Evolutionary conservation across 1,140 invertebrate genomes (phyloP), one percentile per base, ranked within the genome.

Genomic region (Sarcophaga bullata): DNA sequence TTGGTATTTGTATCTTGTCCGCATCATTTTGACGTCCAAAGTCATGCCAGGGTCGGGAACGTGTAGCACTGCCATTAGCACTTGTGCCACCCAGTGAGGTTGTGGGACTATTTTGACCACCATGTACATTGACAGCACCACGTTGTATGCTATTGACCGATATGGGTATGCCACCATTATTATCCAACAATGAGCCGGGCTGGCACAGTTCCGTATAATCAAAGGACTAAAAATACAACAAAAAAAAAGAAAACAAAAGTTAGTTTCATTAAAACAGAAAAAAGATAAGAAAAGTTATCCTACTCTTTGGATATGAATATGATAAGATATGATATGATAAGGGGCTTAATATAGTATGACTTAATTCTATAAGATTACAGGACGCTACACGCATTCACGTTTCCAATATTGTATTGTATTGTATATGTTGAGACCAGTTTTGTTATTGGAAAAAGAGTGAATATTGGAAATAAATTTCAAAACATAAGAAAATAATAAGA

Each of bases 1-100:
- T 99, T 90, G 97, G 96, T 93, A 98, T 98, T 92, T 98, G 96
- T 86, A 98, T 97, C 93, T 98, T 98, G 91, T 98, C 97, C 80
- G 96, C 95, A 90, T 98, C 96, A 87, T 96, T 97, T 88, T 97
- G 96, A 84, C 97, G 92, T 37, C 96, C 96, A 90, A 97, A 98
- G 91, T 98, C 96, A 90, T 97, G 96, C 96, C 96, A 97, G 81
- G 96, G 96, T 84, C 96, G 91, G 54, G 95, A 96, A 85, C 95
- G 94, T 19, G 94, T 92, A 54, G 92, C 93, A 82, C 93, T 37
- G 37, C 75, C 75, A 85, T 90, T 89, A 82, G 88, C 89, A 84
- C 87, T 88, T 25, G 88, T 89, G n/a, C 89, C 87, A 83, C 90
- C 89, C 85, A 90, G 83, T 2, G 89, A 90, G 82, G 93, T 93